These are phyloP conservation scores for Engystomops pustulosus DNA, from an alignment of 2,113 vertebrate genomes.

Conservation along the genomic window DNA sequence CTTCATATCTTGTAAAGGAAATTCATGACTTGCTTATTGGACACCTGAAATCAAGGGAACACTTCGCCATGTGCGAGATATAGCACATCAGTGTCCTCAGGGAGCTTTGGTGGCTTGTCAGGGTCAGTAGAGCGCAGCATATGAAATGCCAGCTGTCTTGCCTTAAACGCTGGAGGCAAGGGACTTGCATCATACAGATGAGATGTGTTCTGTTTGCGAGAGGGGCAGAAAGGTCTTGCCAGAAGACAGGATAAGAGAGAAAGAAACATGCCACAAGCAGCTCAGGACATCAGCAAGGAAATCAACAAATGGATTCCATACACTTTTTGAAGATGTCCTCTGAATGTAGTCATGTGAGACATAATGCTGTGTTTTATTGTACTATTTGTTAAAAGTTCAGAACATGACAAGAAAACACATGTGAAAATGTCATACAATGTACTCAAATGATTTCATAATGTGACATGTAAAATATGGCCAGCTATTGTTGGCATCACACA, in stretches of 20 bases:
- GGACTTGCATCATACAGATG: constrained; percentile 52
- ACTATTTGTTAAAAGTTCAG: neutral
- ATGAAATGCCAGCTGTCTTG: constrained; percentile 55
- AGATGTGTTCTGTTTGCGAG: constrained; percentile 35
- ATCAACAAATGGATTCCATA: constrained; percentile 29
- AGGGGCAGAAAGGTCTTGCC: constrained; percentile 52
- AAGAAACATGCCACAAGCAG: constrained; percentile 47
- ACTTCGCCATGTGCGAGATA: constrained; percentile 46
- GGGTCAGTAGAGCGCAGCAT: constrained; percentile 54
- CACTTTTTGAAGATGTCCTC: constrained; percentile 3
- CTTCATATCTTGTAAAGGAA: constrained; percentile 2
- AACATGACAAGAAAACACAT: constrained; percentile 4
- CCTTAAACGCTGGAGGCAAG: constrained; percentile 54
- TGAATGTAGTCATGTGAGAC: constrained; percentile 16
- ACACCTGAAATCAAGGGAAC: constrained; percentile 51
- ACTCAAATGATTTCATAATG: neutral
- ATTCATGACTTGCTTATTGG: constrained; percentile 51
- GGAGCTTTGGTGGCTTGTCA: constrained; percentile 50
- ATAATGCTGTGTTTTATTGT: neutral
- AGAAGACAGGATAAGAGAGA: constrained; percentile 51
- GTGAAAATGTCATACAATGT: neutral
- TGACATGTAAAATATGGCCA: neutral
- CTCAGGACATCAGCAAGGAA: constrained; percentile 34
- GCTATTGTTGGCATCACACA: neutral
- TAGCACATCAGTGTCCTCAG: constrained; percentile 30